These are phyloP conservation scores for Acanthochromis polyacanthus DNA, from an alignment of 2,113 vertebrate species.

Conservation along the genomic window DNA sequence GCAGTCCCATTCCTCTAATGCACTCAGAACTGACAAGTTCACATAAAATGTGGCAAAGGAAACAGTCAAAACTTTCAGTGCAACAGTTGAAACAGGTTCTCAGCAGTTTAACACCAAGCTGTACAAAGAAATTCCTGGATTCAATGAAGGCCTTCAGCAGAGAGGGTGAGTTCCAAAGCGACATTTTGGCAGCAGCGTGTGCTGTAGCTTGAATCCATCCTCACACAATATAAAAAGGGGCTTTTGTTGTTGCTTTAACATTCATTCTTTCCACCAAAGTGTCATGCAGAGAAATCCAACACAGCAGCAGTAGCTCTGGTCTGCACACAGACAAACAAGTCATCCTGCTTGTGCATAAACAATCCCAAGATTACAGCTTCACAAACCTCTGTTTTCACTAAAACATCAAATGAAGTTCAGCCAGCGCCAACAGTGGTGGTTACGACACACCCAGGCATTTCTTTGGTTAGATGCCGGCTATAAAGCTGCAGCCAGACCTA, in stretches of 20 bases:
- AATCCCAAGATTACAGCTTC: slow-evolving; percentile 2
- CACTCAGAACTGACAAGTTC: neutral
- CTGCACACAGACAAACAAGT: slow-evolving; percentile 34
- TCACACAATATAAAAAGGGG: neutral
- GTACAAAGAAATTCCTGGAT: too few species aligned
- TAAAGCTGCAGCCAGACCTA: neutral
- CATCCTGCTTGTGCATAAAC: neutral
- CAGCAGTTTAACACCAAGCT: too few species aligned
- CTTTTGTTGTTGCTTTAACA: slow-evolving; percentile 18
- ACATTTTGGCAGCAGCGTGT: too few species aligned
- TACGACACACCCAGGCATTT: slow-evolving; percentile 54
- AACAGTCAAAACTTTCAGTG: too few species aligned
- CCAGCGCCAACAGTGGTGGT: neutral
- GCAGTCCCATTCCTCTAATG: neutral
- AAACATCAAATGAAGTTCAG: slow-evolving; percentile 5
- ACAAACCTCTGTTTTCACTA: slow-evolving; percentile 11
- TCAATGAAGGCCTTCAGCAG: too few species aligned
- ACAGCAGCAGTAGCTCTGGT: neutral
- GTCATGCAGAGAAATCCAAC: slow-evolving; percentile 51
- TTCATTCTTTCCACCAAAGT: slow-evolving; percentile 28
- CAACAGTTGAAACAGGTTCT: too few species aligned
- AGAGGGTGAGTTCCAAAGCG: too few species aligned
- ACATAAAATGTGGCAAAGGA: neutral
- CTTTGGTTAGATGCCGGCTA: slow-evolving; percentile 19
- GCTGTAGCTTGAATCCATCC: neutral